phyloP scores from a whole-genome alignment of 2,113 vertebrate species.

The Scalopus aquaticus region DNA sequence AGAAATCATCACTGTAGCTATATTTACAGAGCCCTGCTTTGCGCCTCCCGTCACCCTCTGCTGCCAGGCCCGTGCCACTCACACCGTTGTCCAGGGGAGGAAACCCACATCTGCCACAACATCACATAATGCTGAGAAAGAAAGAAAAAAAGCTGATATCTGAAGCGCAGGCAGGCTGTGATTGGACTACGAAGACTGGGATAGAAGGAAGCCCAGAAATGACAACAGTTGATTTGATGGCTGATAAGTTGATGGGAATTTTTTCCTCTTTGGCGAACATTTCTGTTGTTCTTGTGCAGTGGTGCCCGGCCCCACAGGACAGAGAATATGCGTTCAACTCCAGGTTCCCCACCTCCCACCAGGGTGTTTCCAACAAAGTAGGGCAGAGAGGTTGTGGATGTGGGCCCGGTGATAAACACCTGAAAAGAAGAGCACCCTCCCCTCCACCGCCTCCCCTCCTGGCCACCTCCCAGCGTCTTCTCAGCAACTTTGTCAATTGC shows the following conservation, averaged over 20 bases:
- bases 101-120: background rate
- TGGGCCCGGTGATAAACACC: background rate
- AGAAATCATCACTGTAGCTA: background rate
- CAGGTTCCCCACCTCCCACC: too few species aligned
- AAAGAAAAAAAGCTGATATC: background rate
- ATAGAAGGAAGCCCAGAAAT: background rate
- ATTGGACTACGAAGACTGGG: background rate
- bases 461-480: background rate
- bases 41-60: too few species aligned
- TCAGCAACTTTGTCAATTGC: conserved; percentile 35
- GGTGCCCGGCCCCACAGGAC: fast-evolving
- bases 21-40: background rate
- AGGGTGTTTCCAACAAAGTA: background rate
- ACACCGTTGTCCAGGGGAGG: background rate
- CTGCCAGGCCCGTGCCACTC: background rate
- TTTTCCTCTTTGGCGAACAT: background rate
- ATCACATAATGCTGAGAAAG: background rate
- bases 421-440: background rate
- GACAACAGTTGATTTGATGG: background rate
- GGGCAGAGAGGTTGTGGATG: background rate
- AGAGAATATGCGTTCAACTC: background rate
- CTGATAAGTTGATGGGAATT: background rate
- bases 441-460: background rate
- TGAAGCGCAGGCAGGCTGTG: fast-evolving
- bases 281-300: background rate